These are phyloP conservation scores for Coecobrya sp. DNA, from an alignment of 2,888 invertebrate species.

Conservation along the genomic window DNA sequence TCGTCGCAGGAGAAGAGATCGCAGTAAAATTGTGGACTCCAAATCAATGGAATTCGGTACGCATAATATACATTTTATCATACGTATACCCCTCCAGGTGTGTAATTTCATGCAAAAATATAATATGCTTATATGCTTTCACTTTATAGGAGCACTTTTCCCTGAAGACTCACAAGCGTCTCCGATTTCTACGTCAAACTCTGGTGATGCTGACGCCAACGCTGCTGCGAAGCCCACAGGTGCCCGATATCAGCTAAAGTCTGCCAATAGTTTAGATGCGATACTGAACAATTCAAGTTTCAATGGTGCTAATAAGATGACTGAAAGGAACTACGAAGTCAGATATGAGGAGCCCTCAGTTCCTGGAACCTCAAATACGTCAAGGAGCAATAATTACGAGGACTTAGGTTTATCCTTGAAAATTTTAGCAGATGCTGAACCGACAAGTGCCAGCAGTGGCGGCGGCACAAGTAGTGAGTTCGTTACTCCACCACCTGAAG, in stretches of 20 bases:
- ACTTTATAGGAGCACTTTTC: slow-evolving; percentile 74
- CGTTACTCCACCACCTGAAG: not conserved
- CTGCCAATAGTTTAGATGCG: slow-evolving; percentile 83
- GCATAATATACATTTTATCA: not conserved
- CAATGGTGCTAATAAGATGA: slow-evolving; percentile 74
- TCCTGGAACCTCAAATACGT: slow-evolving; percentile 56
- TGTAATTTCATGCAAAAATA: too few relatives aligned
- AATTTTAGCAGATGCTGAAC: slow-evolving; percentile 51
- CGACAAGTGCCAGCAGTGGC: not conserved
- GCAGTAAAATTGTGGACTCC: slow-evolving; percentile 84
- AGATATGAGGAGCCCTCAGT: slow-evolving; percentile 25
- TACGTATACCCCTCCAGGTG: too few relatives aligned
- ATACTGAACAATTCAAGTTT: slow-evolving; percentile 71
- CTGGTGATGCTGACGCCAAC: slow-evolving; percentile 51
- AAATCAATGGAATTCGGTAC: slow-evolving; percentile 84
- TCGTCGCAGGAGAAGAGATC: slow-evolving; percentile 81
- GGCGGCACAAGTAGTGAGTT: not conserved
- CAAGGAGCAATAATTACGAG: slow-evolving; percentile 68
- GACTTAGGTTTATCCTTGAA: slow-evolving; percentile 49
- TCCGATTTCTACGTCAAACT: slow-evolving; percentile 16
- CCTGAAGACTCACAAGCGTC: slow-evolving; percentile 32
- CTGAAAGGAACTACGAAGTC: slow-evolving; percentile 63
- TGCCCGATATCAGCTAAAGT: slow-evolving; percentile 80
- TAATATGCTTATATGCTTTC: too few relatives aligned
- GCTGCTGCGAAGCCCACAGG: slow-evolving; percentile 20